A percentile compares a stretch with the other conserved stretches of the same genome.
Evolutionary conservation across 1,140 invertebrate genomes (phyloP).

Genomic region (Lasioglossum albipes): DNA sequence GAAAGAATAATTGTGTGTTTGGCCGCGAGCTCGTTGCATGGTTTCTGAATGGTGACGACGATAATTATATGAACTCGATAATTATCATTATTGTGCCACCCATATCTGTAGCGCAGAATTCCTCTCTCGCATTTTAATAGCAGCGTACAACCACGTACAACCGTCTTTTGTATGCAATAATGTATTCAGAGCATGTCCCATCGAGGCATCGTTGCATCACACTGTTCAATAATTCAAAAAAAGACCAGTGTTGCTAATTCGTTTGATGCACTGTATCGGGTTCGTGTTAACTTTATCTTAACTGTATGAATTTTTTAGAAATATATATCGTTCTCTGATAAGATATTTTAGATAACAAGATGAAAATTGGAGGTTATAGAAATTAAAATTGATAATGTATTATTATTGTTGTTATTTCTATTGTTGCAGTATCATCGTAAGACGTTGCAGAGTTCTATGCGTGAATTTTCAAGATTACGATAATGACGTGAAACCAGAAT

Average conservation of each 20-base stretch:
- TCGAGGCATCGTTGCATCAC: slow-evolving; percentile 14
- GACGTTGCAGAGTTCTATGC: background rate
- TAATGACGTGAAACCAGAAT: slow-evolving; percentile 33
- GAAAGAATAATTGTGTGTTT: background rate
- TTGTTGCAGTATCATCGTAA: background rate
- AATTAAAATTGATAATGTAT: too few species aligned
- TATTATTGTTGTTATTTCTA: background rate
- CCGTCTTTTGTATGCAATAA: slow-evolving; percentile 15
- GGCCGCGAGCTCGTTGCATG: background rate
- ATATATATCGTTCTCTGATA: too few species aligned
- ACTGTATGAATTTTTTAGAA: too few species aligned
- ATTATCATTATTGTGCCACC: slow-evolving; percentile 31
- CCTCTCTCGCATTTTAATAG: slow-evolving; percentile 18
- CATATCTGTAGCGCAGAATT: background rate
- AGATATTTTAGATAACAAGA: too few species aligned
- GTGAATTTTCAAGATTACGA: slow-evolving; percentile 13
- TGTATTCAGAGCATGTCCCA: slow-evolving; percentile 9
- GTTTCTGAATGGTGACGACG: background rate
- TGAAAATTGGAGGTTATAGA: too few species aligned
- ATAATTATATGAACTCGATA: slow-evolving; percentile 19
- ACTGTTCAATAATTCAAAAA: slow-evolving; percentile 34
- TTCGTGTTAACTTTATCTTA: background rate
- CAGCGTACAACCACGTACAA: background rate
- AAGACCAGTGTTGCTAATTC: slow-evolving; percentile 7
- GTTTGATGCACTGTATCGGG: background rate